phyloP scores from a whole-genome alignment of 2,113 vertebrate species.

The Archocentrus centrarchus region DNA sequence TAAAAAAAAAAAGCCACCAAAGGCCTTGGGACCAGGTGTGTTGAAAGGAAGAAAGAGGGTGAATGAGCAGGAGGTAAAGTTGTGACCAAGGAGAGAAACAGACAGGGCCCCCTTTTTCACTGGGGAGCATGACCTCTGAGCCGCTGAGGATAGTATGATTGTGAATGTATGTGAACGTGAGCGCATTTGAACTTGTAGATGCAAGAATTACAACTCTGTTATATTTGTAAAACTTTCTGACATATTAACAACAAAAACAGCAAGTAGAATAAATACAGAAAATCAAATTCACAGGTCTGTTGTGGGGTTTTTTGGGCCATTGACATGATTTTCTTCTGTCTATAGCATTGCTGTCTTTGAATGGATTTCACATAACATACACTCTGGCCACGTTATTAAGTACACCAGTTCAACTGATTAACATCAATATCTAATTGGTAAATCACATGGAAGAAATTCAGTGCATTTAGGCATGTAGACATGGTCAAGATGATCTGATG shows the following conservation, averaged over 20 bases:
- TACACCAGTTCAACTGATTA: not conserved
- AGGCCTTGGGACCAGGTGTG: conserved; percentile 52
- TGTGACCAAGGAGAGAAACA: not conserved
- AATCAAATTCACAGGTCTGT: not conserved
- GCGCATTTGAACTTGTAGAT: conserved; percentile 33
- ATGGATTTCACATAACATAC: not conserved
- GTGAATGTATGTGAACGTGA: conserved; percentile 19
- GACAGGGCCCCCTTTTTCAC: conserved; percentile 39
- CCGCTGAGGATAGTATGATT: conserved; percentile 45
- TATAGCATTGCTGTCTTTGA: not conserved
- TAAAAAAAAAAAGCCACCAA: conserved; percentile 17
- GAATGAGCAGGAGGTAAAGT: not conserved
- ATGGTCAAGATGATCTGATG: too few relatives aligned
- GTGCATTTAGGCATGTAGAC: too few relatives aligned
- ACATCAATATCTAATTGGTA: not conserved
- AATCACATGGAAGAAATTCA: not conserved
- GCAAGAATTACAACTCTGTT: conserved; percentile 11
- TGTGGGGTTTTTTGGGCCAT: not conserved
- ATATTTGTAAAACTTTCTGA: conserved; percentile 33
- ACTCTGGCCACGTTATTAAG: not conserved
- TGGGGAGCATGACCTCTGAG: conserved; percentile 47
- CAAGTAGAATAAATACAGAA: conserved; percentile 62
- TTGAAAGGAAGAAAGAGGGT: not conserved
- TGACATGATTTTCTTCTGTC: not conserved
- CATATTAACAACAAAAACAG: conserved; percentile 51